Conservation (phyloP, 1,140 invertebrate species). For the Apis cerana region DNA sequence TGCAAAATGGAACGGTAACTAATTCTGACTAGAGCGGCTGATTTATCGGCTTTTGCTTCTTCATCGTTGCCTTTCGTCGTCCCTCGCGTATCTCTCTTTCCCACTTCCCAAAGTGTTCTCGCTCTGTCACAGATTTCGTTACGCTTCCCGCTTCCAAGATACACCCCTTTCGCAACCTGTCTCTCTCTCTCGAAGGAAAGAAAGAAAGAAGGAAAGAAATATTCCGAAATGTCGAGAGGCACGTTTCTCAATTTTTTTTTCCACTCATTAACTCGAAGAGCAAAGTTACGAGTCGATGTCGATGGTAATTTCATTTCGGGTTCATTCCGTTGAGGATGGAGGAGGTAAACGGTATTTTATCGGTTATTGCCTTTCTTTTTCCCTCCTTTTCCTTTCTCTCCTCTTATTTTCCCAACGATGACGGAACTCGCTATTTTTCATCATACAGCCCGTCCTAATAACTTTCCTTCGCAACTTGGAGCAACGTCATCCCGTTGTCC, state of each 20-base stretch:
- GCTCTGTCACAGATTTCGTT: slow-evolving; percentile 19
- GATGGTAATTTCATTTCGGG: too few relatives aligned
- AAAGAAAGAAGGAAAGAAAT: too few relatives aligned
- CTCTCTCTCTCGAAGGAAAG: not conserved
- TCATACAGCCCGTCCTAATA: not conserved
- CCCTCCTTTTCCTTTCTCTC: too few relatives aligned
- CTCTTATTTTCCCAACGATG: too few relatives aligned
- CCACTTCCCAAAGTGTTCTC: slow-evolving; percentile 19
- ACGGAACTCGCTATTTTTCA: slow-evolving; percentile 20
- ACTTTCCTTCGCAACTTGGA: not conserved
- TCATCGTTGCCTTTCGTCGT: slow-evolving; percentile 65
- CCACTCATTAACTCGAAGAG: too few relatives aligned
- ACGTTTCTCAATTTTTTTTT: too few relatives aligned
- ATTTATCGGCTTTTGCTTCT: slow-evolving; percentile 77
- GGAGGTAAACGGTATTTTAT: too few relatives aligned
- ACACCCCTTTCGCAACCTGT: not conserved
- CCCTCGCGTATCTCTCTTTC: not conserved
- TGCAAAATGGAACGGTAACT: slow-evolving; percentile 79
- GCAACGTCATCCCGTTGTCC: not conserved
- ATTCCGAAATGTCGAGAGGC: too few relatives aligned
- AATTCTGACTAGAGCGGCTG: slow-evolving; percentile 75
- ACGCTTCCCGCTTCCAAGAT: not conserved
- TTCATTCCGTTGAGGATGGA: too few relatives aligned
- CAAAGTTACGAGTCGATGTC: too few relatives aligned
- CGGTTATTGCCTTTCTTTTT: too few relatives aligned